Evolutionary conservation across 2,888 invertebrate genomes (phyloP).

Genomic region (Phortica magna): DNA sequence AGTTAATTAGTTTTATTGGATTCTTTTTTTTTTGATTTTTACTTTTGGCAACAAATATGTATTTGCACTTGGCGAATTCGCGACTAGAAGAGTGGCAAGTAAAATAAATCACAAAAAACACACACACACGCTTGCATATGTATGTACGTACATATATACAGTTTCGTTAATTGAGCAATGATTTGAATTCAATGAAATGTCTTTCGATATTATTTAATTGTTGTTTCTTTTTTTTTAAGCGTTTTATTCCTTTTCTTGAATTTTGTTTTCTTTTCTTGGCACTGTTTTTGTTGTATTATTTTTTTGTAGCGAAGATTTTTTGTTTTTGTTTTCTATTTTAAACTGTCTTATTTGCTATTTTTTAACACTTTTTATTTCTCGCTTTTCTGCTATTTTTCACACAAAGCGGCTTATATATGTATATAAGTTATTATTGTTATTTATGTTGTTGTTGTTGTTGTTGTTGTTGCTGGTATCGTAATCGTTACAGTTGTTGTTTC

Average conservation of each 20-base stretch:
- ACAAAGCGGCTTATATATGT: slow-evolving; percentile 39
- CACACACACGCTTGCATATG: background rate
- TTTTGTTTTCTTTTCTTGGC: slow-evolving; percentile 37
- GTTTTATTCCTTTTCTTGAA: slow-evolving; percentile 12
- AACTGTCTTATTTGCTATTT: background rate
- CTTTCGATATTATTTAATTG: background rate
- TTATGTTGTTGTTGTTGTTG: slow-evolving; percentile 52
- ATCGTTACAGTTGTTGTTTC: slow-evolving; percentile 6
- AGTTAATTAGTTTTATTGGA: background rate
- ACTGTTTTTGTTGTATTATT: slow-evolving; percentile 42
- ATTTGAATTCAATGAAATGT: background rate
- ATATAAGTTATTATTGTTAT: slow-evolving; percentile 30
- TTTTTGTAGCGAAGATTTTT: slow-evolving; percentile 39
- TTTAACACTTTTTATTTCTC: slow-evolving; percentile 42
- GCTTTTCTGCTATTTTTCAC: slow-evolving; percentile 46
- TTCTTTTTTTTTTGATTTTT: background rate
- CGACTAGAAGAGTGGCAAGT: background rate
- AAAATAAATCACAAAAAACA: background rate
- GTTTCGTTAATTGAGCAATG: background rate
- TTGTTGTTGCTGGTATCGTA: background rate
- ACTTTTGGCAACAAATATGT: background rate
- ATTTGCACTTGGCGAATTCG: background rate
- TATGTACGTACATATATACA: background rate
- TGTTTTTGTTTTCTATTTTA: background rate
- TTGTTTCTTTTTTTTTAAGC: background rate